Percentiles rank a stretch among this genome's conserved stretches.
Conservation (phyloP, 2,888 invertebrate genomes). For the Nebria brevicollis region DNA sequence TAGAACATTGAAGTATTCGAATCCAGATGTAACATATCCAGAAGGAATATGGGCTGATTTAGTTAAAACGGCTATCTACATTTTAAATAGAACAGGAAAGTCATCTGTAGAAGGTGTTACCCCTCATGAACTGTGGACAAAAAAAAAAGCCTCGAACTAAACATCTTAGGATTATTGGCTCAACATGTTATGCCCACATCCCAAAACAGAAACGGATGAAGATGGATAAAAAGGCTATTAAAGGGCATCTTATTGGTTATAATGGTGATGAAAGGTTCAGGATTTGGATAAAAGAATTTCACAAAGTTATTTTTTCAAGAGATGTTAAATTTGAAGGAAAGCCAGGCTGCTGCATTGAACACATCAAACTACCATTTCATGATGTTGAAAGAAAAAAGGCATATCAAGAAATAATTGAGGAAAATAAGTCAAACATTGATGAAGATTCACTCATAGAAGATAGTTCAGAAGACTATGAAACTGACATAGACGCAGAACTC, state of each 20-base stretch:
- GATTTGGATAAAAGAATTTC: conserved; percentile 49
- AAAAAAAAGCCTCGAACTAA: conserved; percentile 49
- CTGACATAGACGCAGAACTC: too few relatives aligned
- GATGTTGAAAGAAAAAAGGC: conserved; percentile 3
- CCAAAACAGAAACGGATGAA: conserved; percentile 52
- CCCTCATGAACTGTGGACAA: conserved; percentile 51
- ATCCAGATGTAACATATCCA: conserved; percentile 40
- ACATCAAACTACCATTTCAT: conserved; percentile 29
- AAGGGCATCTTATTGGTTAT: conserved; percentile 53
- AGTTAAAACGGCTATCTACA: conserved; percentile 49
- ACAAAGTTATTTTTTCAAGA: conserved; percentile 50
- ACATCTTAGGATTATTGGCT: conserved; percentile 52
- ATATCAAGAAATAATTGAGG: conserved; percentile 7
- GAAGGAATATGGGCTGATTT: conserved; percentile 52
- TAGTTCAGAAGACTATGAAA: neutral
- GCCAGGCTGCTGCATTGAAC: conserved; percentile 36
- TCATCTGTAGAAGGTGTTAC: conserved; percentile 46
- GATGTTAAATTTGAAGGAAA: conserved; percentile 52
- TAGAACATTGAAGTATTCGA: conserved; percentile 53
- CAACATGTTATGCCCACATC: conserved; percentile 49
- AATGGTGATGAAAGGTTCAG: conserved; percentile 53
- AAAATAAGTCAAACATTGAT: conserved; percentile 27
- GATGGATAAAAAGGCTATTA: conserved; percentile 53
- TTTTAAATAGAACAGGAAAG: conserved; percentile 52
- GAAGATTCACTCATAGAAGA: neutral